phyloP scores from a whole-genome alignment of 2,113 vertebrate species.

The Istiophorus platypterus region DNA sequence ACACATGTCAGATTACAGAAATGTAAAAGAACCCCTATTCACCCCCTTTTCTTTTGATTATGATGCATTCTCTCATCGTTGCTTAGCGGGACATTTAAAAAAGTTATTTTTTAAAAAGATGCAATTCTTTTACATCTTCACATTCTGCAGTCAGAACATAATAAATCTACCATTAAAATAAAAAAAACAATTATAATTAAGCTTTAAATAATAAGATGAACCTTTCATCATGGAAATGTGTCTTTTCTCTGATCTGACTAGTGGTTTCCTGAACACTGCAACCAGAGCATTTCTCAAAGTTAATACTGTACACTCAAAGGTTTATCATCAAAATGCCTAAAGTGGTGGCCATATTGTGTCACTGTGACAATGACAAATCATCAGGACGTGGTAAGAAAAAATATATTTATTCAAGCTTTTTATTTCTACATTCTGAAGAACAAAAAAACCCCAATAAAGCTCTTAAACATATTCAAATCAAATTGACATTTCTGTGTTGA shows the following conservation, averaged over 20 bases:
- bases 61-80: slow-evolving; percentile 18
- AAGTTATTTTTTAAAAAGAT: slow-evolving; percentile 23
- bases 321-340: neutral
- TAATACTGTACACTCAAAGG: neutral
- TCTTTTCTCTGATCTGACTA: slow-evolving; percentile 6
- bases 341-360: neutral
- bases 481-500: neutral
- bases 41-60: neutral
- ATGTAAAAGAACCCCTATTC: slow-evolving; percentile 32
- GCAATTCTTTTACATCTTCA: neutral
- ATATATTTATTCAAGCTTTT: neutral
- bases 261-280: neutral
- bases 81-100: slow-evolving; percentile 8
- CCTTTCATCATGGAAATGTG: neutral
- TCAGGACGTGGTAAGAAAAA: neutral
- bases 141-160: neutral
- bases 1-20: slow-evolving; percentile 20
- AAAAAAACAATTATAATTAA: neutral
- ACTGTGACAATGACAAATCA: neutral
- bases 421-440: neutral
- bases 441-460: neutral
- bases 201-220: neutral
- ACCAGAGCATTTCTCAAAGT: slow-evolving; percentile 17
- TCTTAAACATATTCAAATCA: neutral
- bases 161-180: neutral